Base-by-base conservation (phyloP, 1,140 invertebrate genomes). In the Drosophila sp. region DNA sequence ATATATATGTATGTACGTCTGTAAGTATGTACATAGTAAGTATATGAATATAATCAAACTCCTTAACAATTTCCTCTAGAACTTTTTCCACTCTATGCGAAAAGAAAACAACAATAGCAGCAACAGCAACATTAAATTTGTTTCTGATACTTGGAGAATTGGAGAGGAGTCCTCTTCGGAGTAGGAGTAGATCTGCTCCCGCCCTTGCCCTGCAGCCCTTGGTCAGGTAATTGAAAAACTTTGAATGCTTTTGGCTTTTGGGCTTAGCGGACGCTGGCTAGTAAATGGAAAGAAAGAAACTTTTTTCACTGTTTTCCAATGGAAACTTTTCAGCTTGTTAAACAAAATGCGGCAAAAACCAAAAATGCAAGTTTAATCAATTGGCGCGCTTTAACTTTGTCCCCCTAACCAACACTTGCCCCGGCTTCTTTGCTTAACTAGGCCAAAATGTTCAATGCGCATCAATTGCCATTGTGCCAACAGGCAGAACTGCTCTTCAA, bases 211-310 rank as follows among this genome's bases (percentile, higher is more conserved):
- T 66, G 44, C 58, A 25, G 44, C 44, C 58, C 38, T 17, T 58
- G 81, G 73, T 79, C 83, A 86, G 83, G 79, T 86, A 86, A 86
- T 86, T 86, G 83, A 87, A 86, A 86, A 86, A 86, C 83, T 86
- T 85, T 80, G 55, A 65, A 73, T 64, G 61, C 70, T 81, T 58
- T 50, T 29, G 67, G 79, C 72, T 70, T 76, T 64, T 66, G 66
- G 54, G 70, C 76, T 76, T 72, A 64, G 55, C 67, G 68, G 72
- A 67, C 44, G 23, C 8, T 50, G 44, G 44, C 44, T 27, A 50
- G 44, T 23, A 10, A 50, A 50, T 50, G 44, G 44, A 50, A 50
- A 50, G 44, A 50, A 17, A 25, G 7, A 38, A 81, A 80, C 76
- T 60, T 76, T 76, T 75, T 76, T 65, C 50, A 62, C 68, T 55